Base-by-base conservation (phyloP, 2,797 vertebrate genomes). In the Phyllotis vaccarum region DNA sequence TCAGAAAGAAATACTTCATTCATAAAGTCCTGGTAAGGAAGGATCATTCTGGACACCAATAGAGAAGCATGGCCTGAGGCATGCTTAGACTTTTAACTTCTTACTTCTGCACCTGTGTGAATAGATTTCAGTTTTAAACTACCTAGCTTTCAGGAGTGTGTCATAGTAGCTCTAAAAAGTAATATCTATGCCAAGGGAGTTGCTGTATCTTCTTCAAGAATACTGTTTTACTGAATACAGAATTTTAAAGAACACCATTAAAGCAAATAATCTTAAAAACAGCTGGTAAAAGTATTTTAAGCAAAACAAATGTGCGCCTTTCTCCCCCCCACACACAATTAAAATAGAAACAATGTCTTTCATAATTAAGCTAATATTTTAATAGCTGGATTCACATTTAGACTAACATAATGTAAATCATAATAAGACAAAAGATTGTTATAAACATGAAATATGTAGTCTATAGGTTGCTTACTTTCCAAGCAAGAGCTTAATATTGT, bases 201-300 rank as follows among this genome's bases (percentile, higher is more conserved):
- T 31, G 13, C 19, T 8, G 49, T 79, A 60, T 11, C 10, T 68
- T 88, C 22, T 43, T 17, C 34, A 6, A 70, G 92, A 92, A 79
- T 66, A 80, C 4, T 12, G 14, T 52, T 24, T 60, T 56, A 79
- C n/a, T 66, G 11, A 86, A 31, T 66, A 62, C 7, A 64, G 16
- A 74, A 68, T 58, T 76, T 37, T 34, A 34, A 85, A 85, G 34
- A 56, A 6, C 2, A 80, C 17, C 3, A 76, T 9, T 54, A 91
- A 92, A 66, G 11, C 14, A 81, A 95, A 92, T 90, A 43, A 3
- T 89, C 76, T 80, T 24, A 81, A 95, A 91, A 64, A 86, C 5
- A 5, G 0, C 43, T 93, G 1, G 24, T 29, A 88, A 5, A 93
- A 86, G 2, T 85, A 66, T 72, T 78, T 93, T 88, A 88, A 86